Percentiles rank a stretch among this genome's conserved stretches.
phyloP scores from a whole-genome alignment of 2,888 invertebrate genomes.

The Palloptera scutellata region DNA sequence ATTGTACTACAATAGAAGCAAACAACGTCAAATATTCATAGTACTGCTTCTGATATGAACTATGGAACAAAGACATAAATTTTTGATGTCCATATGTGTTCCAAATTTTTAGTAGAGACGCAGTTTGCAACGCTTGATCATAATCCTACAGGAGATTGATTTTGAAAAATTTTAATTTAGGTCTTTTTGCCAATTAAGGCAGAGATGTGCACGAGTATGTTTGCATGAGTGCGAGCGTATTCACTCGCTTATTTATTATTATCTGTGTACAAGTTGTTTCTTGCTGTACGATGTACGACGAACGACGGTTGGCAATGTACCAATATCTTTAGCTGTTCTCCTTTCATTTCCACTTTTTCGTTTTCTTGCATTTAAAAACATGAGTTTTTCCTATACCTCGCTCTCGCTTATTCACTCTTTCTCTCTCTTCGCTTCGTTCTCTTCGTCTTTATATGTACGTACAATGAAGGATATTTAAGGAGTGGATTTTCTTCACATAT shows the following conservation, averaged over 20 bases:
- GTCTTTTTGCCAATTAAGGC: too few relatives aligned
- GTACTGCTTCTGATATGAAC: too few relatives aligned
- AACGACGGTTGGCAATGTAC: slow-evolving; percentile 12
- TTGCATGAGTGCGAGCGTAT: not conserved
- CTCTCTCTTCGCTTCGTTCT: not conserved
- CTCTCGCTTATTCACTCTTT: not conserved
- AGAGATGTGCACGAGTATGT: too few relatives aligned
- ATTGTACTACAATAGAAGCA: too few relatives aligned
- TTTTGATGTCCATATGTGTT: too few relatives aligned
- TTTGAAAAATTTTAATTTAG: too few relatives aligned
- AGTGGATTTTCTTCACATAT: not conserved
- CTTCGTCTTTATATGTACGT: not conserved
- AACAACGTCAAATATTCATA: too few relatives aligned
- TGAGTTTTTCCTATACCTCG: not conserved
- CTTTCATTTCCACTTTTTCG: not conserved
- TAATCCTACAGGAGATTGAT: too few relatives aligned
- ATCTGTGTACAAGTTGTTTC: slow-evolving; percentile 58
- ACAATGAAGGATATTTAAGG: slow-evolving; percentile 9
- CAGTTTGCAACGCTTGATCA: too few relatives aligned
- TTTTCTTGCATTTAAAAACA: not conserved
- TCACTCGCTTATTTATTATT: slow-evolving; percentile 57
- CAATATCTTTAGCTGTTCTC: slow-evolving; percentile 7
- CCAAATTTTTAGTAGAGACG: too few relatives aligned
- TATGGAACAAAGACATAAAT: too few relatives aligned
- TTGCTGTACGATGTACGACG: slow-evolving; percentile 50